phyloP scores from a whole-genome alignment of 2,797 vertebrate genomes.

The Pipistrellus pygmaeus region DNA sequence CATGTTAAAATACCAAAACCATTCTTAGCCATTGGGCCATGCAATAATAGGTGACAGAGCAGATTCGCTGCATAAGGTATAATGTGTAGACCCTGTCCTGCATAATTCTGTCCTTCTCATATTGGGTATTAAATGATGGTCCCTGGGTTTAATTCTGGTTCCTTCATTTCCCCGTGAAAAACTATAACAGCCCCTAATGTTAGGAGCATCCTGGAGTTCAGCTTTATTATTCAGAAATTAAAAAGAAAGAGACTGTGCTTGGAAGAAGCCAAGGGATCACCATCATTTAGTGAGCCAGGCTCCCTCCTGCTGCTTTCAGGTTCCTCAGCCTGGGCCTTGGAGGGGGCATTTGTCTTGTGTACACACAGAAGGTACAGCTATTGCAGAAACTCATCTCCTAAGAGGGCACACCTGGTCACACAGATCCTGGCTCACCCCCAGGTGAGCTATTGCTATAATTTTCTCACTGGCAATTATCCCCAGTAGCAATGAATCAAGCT shows the following conservation, averaged over 20 bases:
- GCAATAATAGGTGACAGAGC: neutral
- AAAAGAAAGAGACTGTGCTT: neutral
- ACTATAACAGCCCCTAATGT: neutral
- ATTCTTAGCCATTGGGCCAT: neutral
- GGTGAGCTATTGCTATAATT: neutral
- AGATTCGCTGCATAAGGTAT: neutral
- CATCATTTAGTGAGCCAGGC: neutral
- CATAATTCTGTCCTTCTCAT: neutral
- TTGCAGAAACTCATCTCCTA: neutral
- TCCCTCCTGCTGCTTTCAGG: neutral
- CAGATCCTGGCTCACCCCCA: neutral
- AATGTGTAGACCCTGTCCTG: neutral
- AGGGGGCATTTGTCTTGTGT: neutral
- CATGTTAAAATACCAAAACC: neutral
- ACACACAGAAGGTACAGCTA: neutral
- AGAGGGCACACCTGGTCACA: neutral
- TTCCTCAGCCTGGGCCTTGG: neutral
- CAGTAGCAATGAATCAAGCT: neutral
- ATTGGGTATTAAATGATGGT: neutral
- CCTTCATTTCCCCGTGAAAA: neutral
- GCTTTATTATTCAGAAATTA: constrained; percentile 6
- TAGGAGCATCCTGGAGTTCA: neutral
- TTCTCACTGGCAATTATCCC: constrained; percentile 30
- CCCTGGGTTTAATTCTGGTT: neutral
- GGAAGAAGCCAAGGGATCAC: neutral